Evolutionary conservation across 2,113 vertebrate species (phyloP), one percentile per base, ranked within the genome.

Genomic region (Turnix velox): DNA sequence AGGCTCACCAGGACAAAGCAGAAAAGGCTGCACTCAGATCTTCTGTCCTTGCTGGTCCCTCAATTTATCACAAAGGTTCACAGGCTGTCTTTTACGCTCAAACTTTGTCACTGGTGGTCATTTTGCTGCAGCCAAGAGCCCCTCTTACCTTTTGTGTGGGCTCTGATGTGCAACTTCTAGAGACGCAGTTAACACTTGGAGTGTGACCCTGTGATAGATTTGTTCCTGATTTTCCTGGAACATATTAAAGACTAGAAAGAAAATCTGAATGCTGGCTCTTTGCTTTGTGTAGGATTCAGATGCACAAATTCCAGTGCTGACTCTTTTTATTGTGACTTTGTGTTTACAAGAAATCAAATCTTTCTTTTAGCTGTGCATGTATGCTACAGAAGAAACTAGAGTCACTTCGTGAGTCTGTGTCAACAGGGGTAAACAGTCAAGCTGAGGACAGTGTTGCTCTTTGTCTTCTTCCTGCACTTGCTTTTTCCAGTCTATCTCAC

Each of bases 311-410:
- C 55, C 46, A 59, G 43, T 42, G 69, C 25, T 62, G 37, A 27
- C 4, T 58, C 40, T 54, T 77, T 69, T 58, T 51, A 40, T 3
- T 42, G 39, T 10, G 30, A 67, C 59, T 88, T 87, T 0, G 2
- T 71, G 45, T 55, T 54, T 46, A n/a, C 30, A 84, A 88, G 8
- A 33, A 42, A 9, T 66, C 3, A 7, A 37, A 27, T n/a, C 18
- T 76, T 67, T 62, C 62, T 89, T 71, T 88, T 19, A 40, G 30
- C 22, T 55, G 30, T 35, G 14, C 27, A 12, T 3, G 6, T n/a
- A 18, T 0, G 0, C 74, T 69, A 4, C 4, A 27, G 59, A 33
- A 67, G 42, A 73, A 80, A 14, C 18, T 62, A 6, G 40, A 28
- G 35, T 24, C 18, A 35, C 33, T 31, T 84, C 13, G 48, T 40